These are phyloP conservation scores for Cyphomyrus discorhynchus DNA, from an alignment of 2,113 vertebrate species.

Conservation along the genomic window DNA sequence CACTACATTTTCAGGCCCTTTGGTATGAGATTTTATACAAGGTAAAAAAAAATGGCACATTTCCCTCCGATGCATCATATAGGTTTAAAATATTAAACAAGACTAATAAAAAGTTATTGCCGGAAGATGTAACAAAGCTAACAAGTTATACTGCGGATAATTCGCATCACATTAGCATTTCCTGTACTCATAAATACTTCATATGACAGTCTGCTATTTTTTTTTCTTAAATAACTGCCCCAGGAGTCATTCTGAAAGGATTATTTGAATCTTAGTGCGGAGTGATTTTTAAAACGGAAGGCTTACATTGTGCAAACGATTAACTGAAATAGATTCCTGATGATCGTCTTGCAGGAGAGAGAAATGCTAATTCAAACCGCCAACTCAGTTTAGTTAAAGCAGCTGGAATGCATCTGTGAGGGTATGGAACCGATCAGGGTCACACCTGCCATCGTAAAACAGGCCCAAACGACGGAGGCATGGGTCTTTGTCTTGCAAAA, in stretches of 20 bases:
- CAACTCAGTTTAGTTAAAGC: not conserved
- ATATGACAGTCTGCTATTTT: not conserved
- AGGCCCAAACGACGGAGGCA: not conserved
- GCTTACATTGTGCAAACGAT: not conserved
- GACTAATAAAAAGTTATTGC: not conserved
- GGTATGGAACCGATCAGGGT: not conserved
- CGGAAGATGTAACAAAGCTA: not conserved
- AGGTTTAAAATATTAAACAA: conserved; percentile 1
- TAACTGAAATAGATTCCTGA: not conserved
- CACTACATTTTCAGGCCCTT: not conserved
- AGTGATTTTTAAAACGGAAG: not conserved
- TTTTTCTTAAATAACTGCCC: not conserved
- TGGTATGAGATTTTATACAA: not conserved
- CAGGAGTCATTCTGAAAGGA: not conserved
- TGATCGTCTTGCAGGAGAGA: not conserved
- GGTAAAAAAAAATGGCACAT: not conserved
- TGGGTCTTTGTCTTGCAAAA: not conserved
- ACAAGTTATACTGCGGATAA: not conserved
- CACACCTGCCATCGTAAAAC: not conserved
- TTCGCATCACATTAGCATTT: not conserved
- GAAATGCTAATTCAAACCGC: not conserved
- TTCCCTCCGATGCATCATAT: not conserved
- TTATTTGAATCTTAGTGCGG: not conserved
- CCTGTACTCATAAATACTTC: not conserved
- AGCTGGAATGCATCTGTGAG: not conserved